A percentile compares a stretch with the other conserved stretches of the same genome.
Evolutionary conservation across 1,140 invertebrate genomes (phyloP).

Genomic region (Bombus turneri): DNA sequence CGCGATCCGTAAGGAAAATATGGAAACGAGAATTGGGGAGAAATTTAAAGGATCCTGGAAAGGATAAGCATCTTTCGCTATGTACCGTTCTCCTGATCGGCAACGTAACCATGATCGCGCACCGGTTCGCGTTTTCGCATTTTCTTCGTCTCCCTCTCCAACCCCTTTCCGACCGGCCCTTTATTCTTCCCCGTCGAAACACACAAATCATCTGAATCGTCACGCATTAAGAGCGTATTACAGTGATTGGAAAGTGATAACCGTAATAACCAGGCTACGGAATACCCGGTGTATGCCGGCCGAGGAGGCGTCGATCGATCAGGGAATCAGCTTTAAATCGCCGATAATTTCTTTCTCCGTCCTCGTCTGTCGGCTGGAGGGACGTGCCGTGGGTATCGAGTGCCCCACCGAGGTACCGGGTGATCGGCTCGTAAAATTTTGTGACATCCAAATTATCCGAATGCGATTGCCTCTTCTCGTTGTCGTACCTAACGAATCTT

Average conservation of each 20-base stretch:
- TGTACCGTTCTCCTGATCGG: too few relatives aligned
- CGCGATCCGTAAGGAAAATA: too few relatives aligned
- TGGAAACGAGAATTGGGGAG: too few relatives aligned
- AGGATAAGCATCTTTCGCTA: too few relatives aligned
- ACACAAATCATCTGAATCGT: slow-evolving; percentile 66
- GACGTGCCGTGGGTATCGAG: slow-evolving; percentile 45
- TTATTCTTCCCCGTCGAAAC: not conserved
- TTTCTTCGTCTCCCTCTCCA: not conserved
- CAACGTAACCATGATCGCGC: too few relatives aligned
- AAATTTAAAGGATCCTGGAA: too few relatives aligned
- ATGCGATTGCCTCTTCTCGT: slow-evolving; percentile 12
- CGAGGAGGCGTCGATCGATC: slow-evolving; percentile 72
- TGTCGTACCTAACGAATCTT: slow-evolving; percentile 26
- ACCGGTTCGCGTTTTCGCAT: slow-evolving; percentile 12
- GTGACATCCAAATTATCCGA: slow-evolving; percentile 48
- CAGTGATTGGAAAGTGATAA: slow-evolving; percentile 65
- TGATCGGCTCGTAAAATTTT: slow-evolving; percentile 55
- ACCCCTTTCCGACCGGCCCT: not conserved
- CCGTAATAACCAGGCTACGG: slow-evolving; percentile 60
- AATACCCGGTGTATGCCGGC: slow-evolving; percentile 47
- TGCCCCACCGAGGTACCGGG: slow-evolving; percentile 40
- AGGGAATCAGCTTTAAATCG: slow-evolving; percentile 67
- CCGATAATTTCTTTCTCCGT: slow-evolving; percentile 61
- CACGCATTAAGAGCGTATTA: slow-evolving; percentile 68
- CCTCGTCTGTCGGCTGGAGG: slow-evolving; percentile 14